Percentiles rank a stretch among this genome's conserved stretches.
These are phyloP conservation scores for Apis cerana DNA, from an alignment of 1,140 invertebrate species.

Conservation along the genomic window DNA sequence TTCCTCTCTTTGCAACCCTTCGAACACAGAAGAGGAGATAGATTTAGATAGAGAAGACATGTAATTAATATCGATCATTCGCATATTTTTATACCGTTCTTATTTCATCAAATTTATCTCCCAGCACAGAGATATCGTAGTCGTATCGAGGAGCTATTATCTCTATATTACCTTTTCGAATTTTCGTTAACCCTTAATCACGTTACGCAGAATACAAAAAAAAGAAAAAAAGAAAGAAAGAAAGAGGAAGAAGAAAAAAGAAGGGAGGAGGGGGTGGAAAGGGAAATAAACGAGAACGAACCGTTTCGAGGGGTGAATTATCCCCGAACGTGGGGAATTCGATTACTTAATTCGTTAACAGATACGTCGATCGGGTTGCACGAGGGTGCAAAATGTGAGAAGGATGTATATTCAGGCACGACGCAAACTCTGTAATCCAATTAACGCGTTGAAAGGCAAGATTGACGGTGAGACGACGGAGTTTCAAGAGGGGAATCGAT, in stretches of 20 bases:
- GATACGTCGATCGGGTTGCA: conserved; percentile 24
- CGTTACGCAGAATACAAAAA: too few species aligned
- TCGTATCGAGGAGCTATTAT: too few species aligned
- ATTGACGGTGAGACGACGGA: conserved; percentile 64
- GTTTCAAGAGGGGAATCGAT: conserved; percentile 59
- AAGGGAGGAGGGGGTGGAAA: neutral
- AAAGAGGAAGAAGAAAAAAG: conserved; percentile 8
- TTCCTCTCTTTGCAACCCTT: neutral
- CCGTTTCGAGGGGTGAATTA: neutral
- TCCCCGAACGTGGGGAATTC: conserved; percentile 6
- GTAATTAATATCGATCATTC: too few species aligned
- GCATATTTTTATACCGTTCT: too few species aligned
- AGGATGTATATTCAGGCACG: conserved; percentile 27
- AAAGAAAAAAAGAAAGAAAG: too few species aligned
- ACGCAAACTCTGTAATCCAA: conserved; percentile 63
- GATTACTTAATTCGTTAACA: conserved; percentile 39
- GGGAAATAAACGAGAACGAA: neutral
- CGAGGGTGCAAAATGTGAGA: neutral
- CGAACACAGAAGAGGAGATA: too few species aligned
- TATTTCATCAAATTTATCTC: too few species aligned
- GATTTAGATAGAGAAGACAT: too few species aligned
- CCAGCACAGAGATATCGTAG: too few species aligned
- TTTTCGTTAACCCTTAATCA: too few species aligned
- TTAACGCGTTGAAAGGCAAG: conserved; percentile 64
- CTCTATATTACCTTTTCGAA: too few species aligned